Base-by-base conservation (phyloP, 2,888 invertebrate species). In the Brachypalpus laphriformis region DNA sequence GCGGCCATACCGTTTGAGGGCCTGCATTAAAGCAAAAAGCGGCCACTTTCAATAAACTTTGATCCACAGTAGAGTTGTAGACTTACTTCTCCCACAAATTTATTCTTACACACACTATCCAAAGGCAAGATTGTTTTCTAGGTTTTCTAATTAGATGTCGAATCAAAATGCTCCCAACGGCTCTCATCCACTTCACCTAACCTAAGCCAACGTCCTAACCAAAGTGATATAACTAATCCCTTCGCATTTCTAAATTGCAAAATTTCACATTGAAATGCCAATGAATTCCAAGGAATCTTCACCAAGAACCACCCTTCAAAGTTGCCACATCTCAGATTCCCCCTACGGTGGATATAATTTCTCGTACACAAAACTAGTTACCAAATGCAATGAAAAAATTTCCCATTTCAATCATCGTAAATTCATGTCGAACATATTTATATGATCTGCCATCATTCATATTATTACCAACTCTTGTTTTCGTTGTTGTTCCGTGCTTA, bases 331-430 rank as follows among this genome's bases (percentile, higher is more conserved):
- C 25, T 77, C 77, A 42, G n/a, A 54, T 77, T 77, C 45, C 70
- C 61, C 70, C 70, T 8, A 2, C 34, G 14, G 34, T 25, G 54
- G 25, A 70, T 77, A 54, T 11, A 42, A 70, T 70, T 75, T 61
- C 66, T n/a, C n/a, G n/a, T n/a, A n/a, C n/a, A 31, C 7, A n/a
- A 78, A 78, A 71, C 70, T 47, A n/a, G 56, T 56, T 78, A 71
- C 56, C 54, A 40, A 78, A 71, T 56, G 54, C 78, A 71, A 65
- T 78, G 71, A 65, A 71, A 71, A 45, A 65, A 63, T 63, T 78
- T 78, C 78, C 63, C 78, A 78, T 78, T 78, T 78, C 78, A 78
- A 78, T 78, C 78, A 78, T 56, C 78, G 78, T 78, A 65, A 78
- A 78, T 78, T 78, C 78, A 78, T 71, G 78, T 78, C 78, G 63